Evolutionary conservation across 2,113 vertebrate genomes (phyloP), one percentile per base, ranked within the genome.

Genomic region (Quiscalus mexicanus): DNA sequence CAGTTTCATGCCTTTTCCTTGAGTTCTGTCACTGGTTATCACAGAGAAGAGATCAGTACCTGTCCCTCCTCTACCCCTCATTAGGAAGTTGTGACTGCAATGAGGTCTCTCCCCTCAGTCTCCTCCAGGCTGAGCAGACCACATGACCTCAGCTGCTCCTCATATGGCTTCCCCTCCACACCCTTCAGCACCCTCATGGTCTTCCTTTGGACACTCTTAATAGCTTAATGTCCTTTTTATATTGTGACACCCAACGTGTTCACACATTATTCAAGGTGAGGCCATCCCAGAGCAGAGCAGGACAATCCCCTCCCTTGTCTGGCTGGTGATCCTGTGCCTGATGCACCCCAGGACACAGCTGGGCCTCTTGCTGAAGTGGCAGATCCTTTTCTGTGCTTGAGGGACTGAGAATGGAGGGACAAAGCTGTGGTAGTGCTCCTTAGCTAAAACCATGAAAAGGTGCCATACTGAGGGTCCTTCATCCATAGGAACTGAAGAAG

Each of bases 281-380:
- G 63, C 28, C 0, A 0, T 15, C 8, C 27, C 45, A 68, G 73
- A 39, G 64, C 45, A 69, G 55, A 78, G 39, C 2, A 0, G 33
- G 39, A 62, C 55, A 39, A 69, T 60, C 23, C 10, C 18, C 33
- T 60, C 27, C 33, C 33, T 60, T 69, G 45, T 23, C 55, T 0
- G 0, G 28, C 19, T 45, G 55, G 33, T 0, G 0, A 39, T 45
- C 3, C 55, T 69, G 64, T 28, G 12, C 33, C 39, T 69, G 37
- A 52, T 69, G 9, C 7, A 1, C 14, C 11, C 5, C 27, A 44
- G 63, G 45, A 60, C 63, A 45, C 0, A 2, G 15, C 0, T 39
- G 22, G 33, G 5, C 15, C 6, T 69, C 33, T 15, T 45, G 19
- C 12, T 69, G 52, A 88, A 90, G 63, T 63, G 39, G n/a, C 49